These are phyloP conservation scores for Eilema griseolum DNA, from an alignment of 2,888 invertebrate genomes.

Conservation along the genomic window DNA sequence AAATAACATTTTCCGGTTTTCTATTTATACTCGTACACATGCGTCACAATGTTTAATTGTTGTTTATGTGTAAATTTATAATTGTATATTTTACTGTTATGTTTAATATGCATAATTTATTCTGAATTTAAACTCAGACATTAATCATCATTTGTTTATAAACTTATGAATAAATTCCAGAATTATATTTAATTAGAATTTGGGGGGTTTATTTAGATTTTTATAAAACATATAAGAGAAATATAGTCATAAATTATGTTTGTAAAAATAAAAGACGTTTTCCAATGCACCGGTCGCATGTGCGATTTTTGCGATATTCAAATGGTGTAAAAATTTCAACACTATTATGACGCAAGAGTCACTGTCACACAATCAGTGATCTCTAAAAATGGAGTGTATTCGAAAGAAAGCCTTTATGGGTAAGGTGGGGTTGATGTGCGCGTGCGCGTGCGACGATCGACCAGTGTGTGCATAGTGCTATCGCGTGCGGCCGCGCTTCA, in stretches of 20 bases:
- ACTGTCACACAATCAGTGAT: constrained; percentile 50
- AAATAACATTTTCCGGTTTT: too few species aligned
- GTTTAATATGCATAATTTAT: background rate
- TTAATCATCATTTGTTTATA: background rate
- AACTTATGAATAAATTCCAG: background rate
- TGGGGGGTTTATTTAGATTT: background rate
- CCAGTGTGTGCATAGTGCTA: constrained; percentile 60
- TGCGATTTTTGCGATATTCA: constrained; percentile 16
- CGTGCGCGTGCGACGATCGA: constrained; percentile 38
- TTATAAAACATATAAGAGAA: background rate
- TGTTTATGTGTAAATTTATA: too few species aligned
- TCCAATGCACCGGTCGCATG: background rate
- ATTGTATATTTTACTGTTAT: background rate
- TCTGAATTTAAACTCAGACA: background rate
- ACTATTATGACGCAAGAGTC: constrained; percentile 45
- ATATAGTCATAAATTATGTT: background rate
- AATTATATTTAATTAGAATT: background rate
- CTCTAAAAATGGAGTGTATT: constrained; percentile 56
- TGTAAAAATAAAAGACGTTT: too few species aligned
- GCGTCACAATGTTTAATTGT: too few species aligned
- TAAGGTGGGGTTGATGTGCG: constrained; percentile 54
- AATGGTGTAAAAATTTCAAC: constrained; percentile 27
- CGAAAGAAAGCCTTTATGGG: constrained; percentile 56
- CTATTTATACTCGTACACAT: too few species aligned
- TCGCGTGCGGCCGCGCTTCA: constrained; percentile 59